These are phyloP conservation scores for Mamestra brassicae DNA, from an alignment of 2,888 invertebrate genomes.

Conservation along the genomic window DNA sequence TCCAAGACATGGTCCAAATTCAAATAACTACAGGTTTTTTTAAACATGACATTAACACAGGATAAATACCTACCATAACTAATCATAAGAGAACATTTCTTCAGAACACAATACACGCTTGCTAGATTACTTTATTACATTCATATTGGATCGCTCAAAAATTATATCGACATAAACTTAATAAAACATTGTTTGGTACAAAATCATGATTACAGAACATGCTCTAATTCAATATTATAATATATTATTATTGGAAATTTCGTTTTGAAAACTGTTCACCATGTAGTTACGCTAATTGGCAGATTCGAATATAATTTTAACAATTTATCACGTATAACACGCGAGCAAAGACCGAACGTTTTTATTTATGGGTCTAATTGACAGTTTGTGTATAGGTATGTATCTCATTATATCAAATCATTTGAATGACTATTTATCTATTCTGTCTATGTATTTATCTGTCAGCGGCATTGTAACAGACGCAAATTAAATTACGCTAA, in stretches of 20 bases:
- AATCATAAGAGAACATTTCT: neutral
- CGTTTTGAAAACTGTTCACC: constrained; percentile 15
- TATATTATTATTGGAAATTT: constrained; percentile 25
- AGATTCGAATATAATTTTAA: constrained; percentile 27
- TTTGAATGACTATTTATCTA: too few relatives aligned
- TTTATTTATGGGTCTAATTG: constrained; percentile 4
- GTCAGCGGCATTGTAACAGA: neutral
- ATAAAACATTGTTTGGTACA: constrained; percentile 20
- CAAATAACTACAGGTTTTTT: too few relatives aligned
- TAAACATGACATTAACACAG: too few relatives aligned
- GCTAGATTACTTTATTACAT: constrained; percentile 8
- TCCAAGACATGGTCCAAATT: too few relatives aligned
- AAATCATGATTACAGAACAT: constrained; percentile 14
- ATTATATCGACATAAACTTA: neutral
- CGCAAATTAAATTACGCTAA: too few relatives aligned
- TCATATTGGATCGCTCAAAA: constrained; percentile 12
- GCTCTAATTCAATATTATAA: constrained; percentile 16
- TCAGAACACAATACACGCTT: neutral
- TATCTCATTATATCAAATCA: too few relatives aligned
- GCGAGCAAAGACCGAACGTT: constrained; percentile 4
- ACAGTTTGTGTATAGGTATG: neutral
- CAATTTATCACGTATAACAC: constrained; percentile 22
- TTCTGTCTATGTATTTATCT: too few relatives aligned
- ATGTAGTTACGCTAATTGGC: constrained; percentile 35
- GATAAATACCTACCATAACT: too few relatives aligned